Conservation (phyloP, 2,888 invertebrate genomes). For the Pyralis farinalis region DNA sequence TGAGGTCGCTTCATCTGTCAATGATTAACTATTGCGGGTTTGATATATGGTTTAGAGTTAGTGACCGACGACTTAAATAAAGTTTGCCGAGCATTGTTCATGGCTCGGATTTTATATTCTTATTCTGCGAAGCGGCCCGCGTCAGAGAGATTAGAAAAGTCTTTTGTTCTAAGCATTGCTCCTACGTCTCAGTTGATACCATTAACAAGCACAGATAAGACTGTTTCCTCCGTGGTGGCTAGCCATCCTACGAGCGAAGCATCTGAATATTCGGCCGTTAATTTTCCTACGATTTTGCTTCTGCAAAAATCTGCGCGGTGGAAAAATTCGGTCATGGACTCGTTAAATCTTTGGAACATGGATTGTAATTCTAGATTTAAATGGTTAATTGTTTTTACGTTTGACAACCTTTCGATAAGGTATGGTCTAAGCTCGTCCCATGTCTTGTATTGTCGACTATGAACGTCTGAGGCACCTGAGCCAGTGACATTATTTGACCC, state of each 20-base stretch:
- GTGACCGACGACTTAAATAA: constrained; percentile 2
- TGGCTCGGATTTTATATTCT: constrained; percentile 23
- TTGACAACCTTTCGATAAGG: constrained; percentile 4
- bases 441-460: too few relatives aligned
- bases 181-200: constrained; percentile 25
- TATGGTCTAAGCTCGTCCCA: not conserved
- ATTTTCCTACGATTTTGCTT: constrained; percentile 29
- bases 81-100: constrained; percentile 18
- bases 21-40: not conserved
- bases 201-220: constrained; percentile 28
- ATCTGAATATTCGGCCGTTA: constrained; percentile 20
- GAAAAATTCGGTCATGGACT: constrained; percentile 25
- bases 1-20: not conserved
- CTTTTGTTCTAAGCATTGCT: constrained; percentile 23
- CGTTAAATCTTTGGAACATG: constrained; percentile 24
- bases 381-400: too few relatives aligned
- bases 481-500: too few relatives aligned
- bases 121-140: constrained; percentile 25
- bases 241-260: constrained; percentile 16
- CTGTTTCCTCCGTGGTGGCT: too few relatives aligned
- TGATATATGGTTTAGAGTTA: not conserved
- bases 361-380: too few relatives aligned
- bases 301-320: constrained; percentile 24
- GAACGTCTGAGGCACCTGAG: too few relatives aligned
- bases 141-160: constrained; percentile 16